Base-by-base conservation (phyloP, 2,888 invertebrate species). In the Heliconius charithonia region DNA sequence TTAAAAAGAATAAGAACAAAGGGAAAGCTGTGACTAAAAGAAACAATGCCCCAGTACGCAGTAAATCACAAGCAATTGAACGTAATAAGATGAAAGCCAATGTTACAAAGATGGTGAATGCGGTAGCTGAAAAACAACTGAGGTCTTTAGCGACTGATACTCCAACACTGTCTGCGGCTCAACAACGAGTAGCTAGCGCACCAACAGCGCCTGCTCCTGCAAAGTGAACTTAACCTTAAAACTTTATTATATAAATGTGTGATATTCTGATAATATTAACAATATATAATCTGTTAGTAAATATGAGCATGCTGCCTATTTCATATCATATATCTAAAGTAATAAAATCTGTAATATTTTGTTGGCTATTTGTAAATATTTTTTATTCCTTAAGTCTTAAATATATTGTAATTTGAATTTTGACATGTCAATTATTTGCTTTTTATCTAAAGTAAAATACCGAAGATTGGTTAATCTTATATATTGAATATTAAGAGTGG, bases 51-150 rank as follows among this genome's bases (percentile, higher is more conserved):
- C 97, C 97, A 0, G 96, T 96, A 29, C 95, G 95, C 79, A 96
- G 96, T 62, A 97, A 97, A 85, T 95, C 96, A 84, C 95, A 95
- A 78, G 91, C 95, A 41, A 91, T 96, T 75, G 96, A 96, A 86
- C 89, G 95, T 1, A 95, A 95, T 83, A 97, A 96, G 85, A 92
- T 97, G 87, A 97, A 97, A 85, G 95, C 96, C 82, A 95, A 95
- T 77, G 96, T 97, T 22, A 95, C 96, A 10, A 97, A 96, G 89
- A 96, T 96, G 87, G 96, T 97, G n/a, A 97, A 97, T 86, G 96
- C 96, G 85, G 95, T 96, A 4, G 96, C 96, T 74, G 97, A 97
- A 87, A 90, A 96, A 82, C 96, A 97, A 89, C 92, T 97, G 70
- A 90, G 97, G 74, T 94, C 96, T 2, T 88, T 95, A 79, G 96